Evolutionary conservation across 2,797 vertebrate species (phyloP).

Genomic region (Benthosema pterotum): DNA sequence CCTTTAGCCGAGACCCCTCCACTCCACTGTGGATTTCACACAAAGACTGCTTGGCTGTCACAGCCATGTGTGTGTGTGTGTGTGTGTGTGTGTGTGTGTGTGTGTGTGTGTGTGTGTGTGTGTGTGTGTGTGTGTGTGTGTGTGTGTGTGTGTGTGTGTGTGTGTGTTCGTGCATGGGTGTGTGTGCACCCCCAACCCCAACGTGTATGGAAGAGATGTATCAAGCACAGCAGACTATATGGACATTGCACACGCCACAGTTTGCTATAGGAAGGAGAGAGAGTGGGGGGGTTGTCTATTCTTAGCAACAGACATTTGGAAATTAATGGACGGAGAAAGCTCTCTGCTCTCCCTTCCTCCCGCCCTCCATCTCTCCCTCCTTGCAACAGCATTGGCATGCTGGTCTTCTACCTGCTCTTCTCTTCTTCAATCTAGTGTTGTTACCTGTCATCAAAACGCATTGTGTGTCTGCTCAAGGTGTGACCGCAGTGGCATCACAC

Average conservation of each 20-base stretch:
- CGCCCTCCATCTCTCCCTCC: conserved; percentile 35
- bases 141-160: not conserved
- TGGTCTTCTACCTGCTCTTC: conserved; percentile 34
- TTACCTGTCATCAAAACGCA: conserved; percentile 24
- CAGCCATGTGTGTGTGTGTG: conserved; percentile 17
- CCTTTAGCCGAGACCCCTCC: not conserved
- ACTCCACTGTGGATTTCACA: conserved; percentile 16
- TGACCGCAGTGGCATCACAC: conserved; percentile 26
- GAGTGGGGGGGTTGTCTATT: conserved; percentile 69
- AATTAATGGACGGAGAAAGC: conserved; percentile 79
- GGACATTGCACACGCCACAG: conserved; percentile 28
- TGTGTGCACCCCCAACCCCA: conserved; percentile 60
- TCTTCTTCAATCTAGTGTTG: conserved; percentile 5
- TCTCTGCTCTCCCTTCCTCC: conserved; percentile 31
- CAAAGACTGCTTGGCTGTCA: conserved; percentile 25
- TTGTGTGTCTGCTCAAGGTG: conserved; percentile 48
- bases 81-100: not conserved
- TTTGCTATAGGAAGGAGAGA: conserved; percentile 59
- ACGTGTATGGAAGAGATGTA: conserved; percentile 37
- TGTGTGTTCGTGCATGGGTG: conserved; percentile 14
- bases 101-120: conserved; percentile 11
- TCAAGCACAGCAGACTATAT: conserved; percentile 21
- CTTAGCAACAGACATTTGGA: conserved; percentile 80
- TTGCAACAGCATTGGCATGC: conserved; percentile 46
- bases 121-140: conserved; percentile 25